Evolutionary conservation across 1,140 invertebrate species (phyloP).

Genomic region (Ditylenchus dipsaci): DNA sequence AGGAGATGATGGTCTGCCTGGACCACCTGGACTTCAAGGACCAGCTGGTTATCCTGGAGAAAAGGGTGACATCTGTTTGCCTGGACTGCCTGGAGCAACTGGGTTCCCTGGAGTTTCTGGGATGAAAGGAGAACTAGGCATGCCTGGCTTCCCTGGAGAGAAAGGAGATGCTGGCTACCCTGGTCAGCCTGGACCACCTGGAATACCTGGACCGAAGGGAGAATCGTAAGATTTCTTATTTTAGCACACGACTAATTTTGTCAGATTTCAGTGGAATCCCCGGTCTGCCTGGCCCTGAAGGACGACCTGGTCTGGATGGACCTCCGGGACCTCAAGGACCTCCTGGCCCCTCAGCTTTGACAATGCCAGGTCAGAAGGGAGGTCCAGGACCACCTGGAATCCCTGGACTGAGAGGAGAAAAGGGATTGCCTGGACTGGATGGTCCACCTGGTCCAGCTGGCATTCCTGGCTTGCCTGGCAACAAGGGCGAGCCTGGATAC

Average conservation of each 20-base stretch:
- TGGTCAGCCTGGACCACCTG: slow-evolving; percentile 45
- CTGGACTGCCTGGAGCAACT: slow-evolving; percentile 46
- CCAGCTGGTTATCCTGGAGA: slow-evolving; percentile 41
- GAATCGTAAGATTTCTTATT: slow-evolving; percentile 25
- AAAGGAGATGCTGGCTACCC: slow-evolving; percentile 51
- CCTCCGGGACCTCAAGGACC: slow-evolving; percentile 32
- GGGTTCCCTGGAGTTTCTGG: slow-evolving; percentile 48
- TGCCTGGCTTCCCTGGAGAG: slow-evolving; percentile 45
- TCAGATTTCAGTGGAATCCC: slow-evolving; percentile 34
- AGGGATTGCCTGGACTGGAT: slow-evolving; percentile 61
- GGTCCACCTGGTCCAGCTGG: slow-evolving; percentile 59
- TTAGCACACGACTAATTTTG: background rate
- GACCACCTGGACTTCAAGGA: slow-evolving; percentile 47
- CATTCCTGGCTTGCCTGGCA: slow-evolving; percentile 56
- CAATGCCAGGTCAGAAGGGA: slow-evolving; percentile 62
- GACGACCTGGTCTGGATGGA: slow-evolving; percentile 34
- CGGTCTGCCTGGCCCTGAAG: slow-evolving; percentile 51
- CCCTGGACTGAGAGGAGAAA: slow-evolving; percentile 27
- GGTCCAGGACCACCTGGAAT: slow-evolving; percentile 41
- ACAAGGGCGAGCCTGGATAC: slow-evolving; percentile 43
- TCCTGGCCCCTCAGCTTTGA: slow-evolving; percentile 35
- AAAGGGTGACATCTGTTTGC: slow-evolving; percentile 26
- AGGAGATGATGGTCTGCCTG: slow-evolving; percentile 46
- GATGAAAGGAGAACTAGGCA: slow-evolving; percentile 47
- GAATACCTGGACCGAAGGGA: slow-evolving; percentile 48